Conservation (phyloP, 2,797 vertebrate genomes). For the Apogon talboti region DNA sequence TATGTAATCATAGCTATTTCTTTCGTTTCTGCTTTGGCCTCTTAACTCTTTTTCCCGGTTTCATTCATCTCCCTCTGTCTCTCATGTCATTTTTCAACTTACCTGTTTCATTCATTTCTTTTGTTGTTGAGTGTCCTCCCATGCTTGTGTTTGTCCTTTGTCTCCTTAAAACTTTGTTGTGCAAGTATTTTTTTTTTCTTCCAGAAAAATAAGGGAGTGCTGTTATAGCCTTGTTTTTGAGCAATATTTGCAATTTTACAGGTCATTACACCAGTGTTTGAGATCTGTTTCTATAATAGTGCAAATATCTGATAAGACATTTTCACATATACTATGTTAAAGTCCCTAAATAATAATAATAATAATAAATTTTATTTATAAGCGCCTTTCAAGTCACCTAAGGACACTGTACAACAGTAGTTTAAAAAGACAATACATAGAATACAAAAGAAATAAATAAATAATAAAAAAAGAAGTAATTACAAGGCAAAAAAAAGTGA, state of each 20-base stretch:
- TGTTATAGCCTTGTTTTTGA: background rate
- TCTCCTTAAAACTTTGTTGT: constrained; percentile 7
- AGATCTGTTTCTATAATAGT: too few relatives aligned
- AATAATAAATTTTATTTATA: too few relatives aligned
- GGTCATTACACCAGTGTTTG: too few relatives aligned
- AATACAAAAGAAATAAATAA: too few relatives aligned
- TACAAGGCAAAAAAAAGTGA: too few relatives aligned
- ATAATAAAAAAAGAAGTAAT: too few relatives aligned
- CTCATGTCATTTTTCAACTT: background rate
- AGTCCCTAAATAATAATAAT: too few relatives aligned
- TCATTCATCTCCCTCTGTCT: background rate
- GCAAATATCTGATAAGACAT: too few relatives aligned
- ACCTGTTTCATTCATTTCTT: background rate
- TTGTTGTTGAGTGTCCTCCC: background rate
- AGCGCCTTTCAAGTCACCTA: too few relatives aligned
- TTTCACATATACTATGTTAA: too few relatives aligned
- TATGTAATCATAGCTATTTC: constrained; percentile 11
- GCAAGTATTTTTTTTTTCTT: background rate
- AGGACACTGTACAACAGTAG: too few relatives aligned
- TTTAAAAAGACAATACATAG: too few relatives aligned
- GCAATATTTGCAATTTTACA: background rate
- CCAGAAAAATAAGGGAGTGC: background rate
- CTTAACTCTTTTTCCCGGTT: background rate
- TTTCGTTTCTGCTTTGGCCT: background rate
- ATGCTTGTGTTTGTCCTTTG: background rate